Percentiles rank a stretch among this genome's conserved stretches.
phyloP scores from a whole-genome alignment of 2,888 invertebrate genomes.

The Thumatha senex region DNA sequence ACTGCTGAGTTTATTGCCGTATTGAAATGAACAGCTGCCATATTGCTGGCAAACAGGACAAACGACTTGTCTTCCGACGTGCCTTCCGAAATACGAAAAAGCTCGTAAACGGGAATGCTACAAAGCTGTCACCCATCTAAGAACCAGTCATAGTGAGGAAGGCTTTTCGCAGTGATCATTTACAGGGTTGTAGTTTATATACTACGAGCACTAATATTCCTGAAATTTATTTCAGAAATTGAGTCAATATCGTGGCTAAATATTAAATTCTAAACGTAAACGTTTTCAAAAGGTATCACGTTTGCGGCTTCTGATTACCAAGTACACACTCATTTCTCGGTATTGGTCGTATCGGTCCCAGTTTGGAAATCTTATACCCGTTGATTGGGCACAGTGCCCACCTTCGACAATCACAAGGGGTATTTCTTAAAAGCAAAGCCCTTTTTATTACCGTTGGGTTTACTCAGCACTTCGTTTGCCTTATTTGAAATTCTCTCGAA shows the following conservation, averaged over 20 bases:
- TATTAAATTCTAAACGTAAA: not conserved
- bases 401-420: conserved; percentile 5
- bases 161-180: too few species aligned
- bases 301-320: not conserved
- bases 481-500: conserved; percentile 5
- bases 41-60: too few species aligned
- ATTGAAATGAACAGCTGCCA: too few species aligned
- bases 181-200: too few species aligned
- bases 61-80: too few species aligned
- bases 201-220: too few species aligned
- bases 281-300: conserved; percentile 1
- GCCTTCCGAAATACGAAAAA: too few species aligned
- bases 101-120: too few species aligned
- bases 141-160: too few species aligned
- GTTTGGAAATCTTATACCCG: conserved; percentile 3
- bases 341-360: conserved; percentile 4
- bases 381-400: conserved; percentile 10
- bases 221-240: too few species aligned
- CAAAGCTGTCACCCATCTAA: too few species aligned
- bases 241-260: not conserved
- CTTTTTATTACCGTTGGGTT: conserved; percentile 4
- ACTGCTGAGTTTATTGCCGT: too few species aligned
- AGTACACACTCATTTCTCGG: conserved; percentile 2
- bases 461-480: conserved; percentile 2
- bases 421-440: conserved; percentile 7